A percentile compares a stretch with the other conserved stretches of the same genome.
Evolutionary conservation across 2,888 invertebrate genomes (phyloP).

Genomic region (Clostera curtula): DNA sequence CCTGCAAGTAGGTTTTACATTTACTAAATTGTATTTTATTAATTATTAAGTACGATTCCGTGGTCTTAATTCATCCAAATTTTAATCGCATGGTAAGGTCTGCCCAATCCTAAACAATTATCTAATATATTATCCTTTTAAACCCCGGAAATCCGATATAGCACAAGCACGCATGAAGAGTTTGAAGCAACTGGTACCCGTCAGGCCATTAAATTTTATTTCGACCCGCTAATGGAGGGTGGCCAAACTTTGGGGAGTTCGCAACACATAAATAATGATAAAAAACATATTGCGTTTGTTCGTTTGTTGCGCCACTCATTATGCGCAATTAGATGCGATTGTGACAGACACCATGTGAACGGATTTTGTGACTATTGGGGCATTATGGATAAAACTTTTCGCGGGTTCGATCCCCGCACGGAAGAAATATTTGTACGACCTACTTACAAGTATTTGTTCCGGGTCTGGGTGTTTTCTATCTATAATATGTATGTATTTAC

Average conservation of each 20-base stretch:
- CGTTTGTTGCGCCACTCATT: constrained; percentile 66
- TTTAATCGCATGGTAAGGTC: too few relatives aligned
- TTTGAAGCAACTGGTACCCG: constrained; percentile 45
- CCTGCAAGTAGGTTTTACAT: too few relatives aligned
- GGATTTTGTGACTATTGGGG: constrained; percentile 45
- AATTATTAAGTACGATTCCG: too few relatives aligned
- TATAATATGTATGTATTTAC: too few relatives aligned
- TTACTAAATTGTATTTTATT: too few relatives aligned
- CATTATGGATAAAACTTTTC: too few relatives aligned
- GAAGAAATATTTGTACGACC: too few relatives aligned
- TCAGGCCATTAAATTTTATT: constrained; percentile 70
- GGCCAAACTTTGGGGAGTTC: constrained; percentile 50
- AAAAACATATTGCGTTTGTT: constrained; percentile 70
- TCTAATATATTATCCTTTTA: constrained; percentile 27
- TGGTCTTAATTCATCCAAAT: too few relatives aligned
- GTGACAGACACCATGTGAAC: constrained; percentile 68
- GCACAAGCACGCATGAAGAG: constrained; percentile 44
- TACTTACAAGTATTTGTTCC: too few relatives aligned
- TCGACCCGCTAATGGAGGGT: constrained; percentile 56
- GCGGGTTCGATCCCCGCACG: too few relatives aligned
- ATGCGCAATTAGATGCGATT: constrained; percentile 74
- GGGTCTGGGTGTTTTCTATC: too few relatives aligned
- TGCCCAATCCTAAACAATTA: constrained; percentile 19
- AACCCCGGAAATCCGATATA: constrained; percentile 66
- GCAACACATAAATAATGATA: constrained; percentile 63